Conservation (phyloP, 2,113 vertebrate species). For the Sigmodon hispidus region DNA sequence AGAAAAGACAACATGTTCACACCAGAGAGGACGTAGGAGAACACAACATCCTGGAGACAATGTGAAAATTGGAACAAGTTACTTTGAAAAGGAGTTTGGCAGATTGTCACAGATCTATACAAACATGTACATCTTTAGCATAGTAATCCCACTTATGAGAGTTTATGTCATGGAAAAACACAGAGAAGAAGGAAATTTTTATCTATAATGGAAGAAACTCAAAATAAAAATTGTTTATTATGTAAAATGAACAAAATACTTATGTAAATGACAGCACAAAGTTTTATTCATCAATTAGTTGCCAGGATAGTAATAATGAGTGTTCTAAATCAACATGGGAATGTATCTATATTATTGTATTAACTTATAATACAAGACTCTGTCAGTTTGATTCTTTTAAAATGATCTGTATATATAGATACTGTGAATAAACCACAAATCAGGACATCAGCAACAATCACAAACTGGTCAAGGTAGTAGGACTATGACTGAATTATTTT, state of each 20-base stretch:
- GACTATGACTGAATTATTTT: not conserved
- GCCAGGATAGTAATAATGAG: not conserved
- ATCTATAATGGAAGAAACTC: slow-evolving; percentile 40
- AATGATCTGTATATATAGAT: not conserved
- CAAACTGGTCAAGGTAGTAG: not conserved
- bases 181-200: not conserved
- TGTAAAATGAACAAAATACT: not conserved
- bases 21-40: slow-evolving; percentile 62
- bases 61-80: slow-evolving; percentile 68
- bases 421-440: not conserved
- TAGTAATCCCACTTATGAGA: slow-evolving; percentile 13
- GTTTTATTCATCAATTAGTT: not conserved
- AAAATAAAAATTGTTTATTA: slow-evolving; percentile 8
- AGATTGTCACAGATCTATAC: slow-evolving; percentile 70
- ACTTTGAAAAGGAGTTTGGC: slow-evolving; percentile 68
- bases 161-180: not conserved
- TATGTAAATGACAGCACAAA: not conserved
- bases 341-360: not conserved
- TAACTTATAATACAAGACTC: slow-evolving; percentile 2
- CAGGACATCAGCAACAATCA: not conserved
- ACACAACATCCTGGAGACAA: slow-evolving; percentile 65
- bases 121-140: slow-evolving; percentile 47
- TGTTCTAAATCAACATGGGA: slow-evolving; percentile 9
- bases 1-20: slow-evolving; percentile 75
- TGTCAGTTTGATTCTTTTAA: not conserved